These are phyloP conservation scores for Dipus sagitta DNA, from an alignment of 2,797 vertebrate species.

Conservation along the genomic window DNA sequence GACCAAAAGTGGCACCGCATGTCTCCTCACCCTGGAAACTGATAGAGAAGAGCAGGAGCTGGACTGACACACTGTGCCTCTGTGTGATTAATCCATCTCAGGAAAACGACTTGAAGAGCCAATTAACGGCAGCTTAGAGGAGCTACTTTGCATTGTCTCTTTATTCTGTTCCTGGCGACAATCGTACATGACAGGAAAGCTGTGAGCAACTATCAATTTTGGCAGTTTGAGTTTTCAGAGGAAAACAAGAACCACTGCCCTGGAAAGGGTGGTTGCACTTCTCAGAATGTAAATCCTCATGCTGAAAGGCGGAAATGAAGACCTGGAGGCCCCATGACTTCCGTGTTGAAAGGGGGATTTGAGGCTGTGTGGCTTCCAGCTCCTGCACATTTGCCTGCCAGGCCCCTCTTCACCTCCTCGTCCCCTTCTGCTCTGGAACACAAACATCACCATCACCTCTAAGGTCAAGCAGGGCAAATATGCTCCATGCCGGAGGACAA, in stretches of 20 bases:
- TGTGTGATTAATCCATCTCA: conserved; percentile 79
- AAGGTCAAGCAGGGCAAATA: background rate
- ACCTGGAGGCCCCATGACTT: background rate
- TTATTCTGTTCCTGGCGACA: conserved; percentile 79
- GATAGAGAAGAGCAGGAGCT: conserved; percentile 66
- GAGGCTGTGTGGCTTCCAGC: background rate
- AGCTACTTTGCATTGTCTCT: conserved; percentile 79
- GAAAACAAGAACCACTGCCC: conserved; percentile 36
- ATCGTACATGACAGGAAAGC: conserved; percentile 82
- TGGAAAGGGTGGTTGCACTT: background rate
- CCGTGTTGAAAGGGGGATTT: background rate
- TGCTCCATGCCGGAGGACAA: background rate
- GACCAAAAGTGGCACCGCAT: background rate
- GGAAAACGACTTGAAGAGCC: conserved; percentile 83
- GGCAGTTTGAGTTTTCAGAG: conserved; percentile 57
- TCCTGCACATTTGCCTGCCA: background rate
- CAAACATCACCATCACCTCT: background rate
- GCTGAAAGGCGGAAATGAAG: background rate
- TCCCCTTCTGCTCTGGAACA: background rate
- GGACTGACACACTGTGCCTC: conserved; percentile 64
- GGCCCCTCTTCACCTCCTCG: background rate
- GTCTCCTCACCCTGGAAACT: conserved; percentile 36
- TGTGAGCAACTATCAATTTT: conserved; percentile 79
- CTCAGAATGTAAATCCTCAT: background rate
- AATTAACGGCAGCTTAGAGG: conserved; percentile 85